A percentile compares a stretch with the other conserved stretches of the same genome.
Conservation (phyloP, 2,888 invertebrate genomes). For the Tetrapedia diversipes region DNA sequence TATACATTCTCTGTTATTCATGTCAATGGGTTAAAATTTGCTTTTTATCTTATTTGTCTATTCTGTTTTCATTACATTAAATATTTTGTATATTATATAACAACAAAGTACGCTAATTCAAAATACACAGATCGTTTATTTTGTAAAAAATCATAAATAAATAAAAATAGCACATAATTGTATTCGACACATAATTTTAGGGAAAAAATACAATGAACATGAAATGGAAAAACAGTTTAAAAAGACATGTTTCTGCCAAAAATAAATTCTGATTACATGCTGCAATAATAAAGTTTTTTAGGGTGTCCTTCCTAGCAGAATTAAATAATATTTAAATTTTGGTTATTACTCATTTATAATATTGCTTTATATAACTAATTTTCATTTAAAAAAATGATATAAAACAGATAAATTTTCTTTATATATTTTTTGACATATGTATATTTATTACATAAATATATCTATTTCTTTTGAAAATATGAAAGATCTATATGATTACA, state of each 20-base stretch:
- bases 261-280: slow-evolving; percentile 62
- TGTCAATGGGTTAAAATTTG: slow-evolving; percentile 35
- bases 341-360: slow-evolving; percentile 6
- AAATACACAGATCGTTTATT: slow-evolving; percentile 25
- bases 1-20: slow-evolving; percentile 41
- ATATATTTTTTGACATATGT: neutral
- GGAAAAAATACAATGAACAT: slow-evolving; percentile 20
- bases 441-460: neutral
- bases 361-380: neutral
- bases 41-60: slow-evolving; percentile 31
- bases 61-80: slow-evolving; percentile 42
- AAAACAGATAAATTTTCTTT: slow-evolving; percentile 3
- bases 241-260: slow-evolving; percentile 41
- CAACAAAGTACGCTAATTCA: slow-evolving; percentile 26
- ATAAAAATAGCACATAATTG: slow-evolving; percentile 4
- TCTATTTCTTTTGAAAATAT: slow-evolving; percentile 6
- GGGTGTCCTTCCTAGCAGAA: slow-evolving; percentile 28
- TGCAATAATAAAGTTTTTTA: slow-evolving; percentile 38
- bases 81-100: slow-evolving; percentile 24
- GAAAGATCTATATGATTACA: neutral
- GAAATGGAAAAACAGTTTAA: slow-evolving; percentile 38
- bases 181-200: slow-evolving; percentile 35
- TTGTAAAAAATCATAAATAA: slow-evolving; percentile 24
- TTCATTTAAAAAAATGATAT: neutral
- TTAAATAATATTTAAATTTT: neutral